Base-by-base conservation (phyloP, 2,888 invertebrate genomes). In the Drosophila rellima region DNA sequence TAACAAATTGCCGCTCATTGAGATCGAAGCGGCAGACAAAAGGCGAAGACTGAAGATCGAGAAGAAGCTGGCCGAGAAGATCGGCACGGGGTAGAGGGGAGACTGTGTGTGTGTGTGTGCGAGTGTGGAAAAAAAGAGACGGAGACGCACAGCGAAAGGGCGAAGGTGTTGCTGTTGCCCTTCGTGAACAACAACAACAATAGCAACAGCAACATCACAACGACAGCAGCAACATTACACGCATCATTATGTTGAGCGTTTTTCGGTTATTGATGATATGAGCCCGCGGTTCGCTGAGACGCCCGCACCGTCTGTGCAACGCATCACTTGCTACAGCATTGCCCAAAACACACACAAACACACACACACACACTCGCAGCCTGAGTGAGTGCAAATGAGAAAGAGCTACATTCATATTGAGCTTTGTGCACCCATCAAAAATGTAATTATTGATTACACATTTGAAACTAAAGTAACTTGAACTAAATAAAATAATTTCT, bases 1-100 rank as follows among this genome's bases (percentile, higher is more conserved):
- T 90, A 91, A 91, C 87, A 90, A 90, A 91, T 90, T 90, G 88
- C 79, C 83, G 74, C 71, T 74, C 74, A 80, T 79, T 70, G 63
- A 68, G 73, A 42, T 70, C 68, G 67, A 67, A 56, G 62, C 74
- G 69, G 59, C 65, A 52, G 18, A 78, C 78, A 74, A 74, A 69
- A 72, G 62, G 54, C 55, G 68, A 39, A 33, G 45, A 67, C 37
- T 33, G 10, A 56, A 45, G 20, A 42, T 23, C 42, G 42, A 20
- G 15, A 31, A 47, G 31, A 31, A 47, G 13, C 29, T 17, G 17
- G 8, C 39, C 18, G 17, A 51, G 48, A 26, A 39, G 15, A 3
- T 4, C 3, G 31, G 33, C 4, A 15, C 20, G 23, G 23, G 15
- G 29, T n/a, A 26, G 29, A 54, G 23, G n/a, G 10, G 26, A 31